These are phyloP conservation scores for Clinocottus analis DNA, from an alignment of 2,113 vertebrate species.

Conservation along the genomic window DNA sequence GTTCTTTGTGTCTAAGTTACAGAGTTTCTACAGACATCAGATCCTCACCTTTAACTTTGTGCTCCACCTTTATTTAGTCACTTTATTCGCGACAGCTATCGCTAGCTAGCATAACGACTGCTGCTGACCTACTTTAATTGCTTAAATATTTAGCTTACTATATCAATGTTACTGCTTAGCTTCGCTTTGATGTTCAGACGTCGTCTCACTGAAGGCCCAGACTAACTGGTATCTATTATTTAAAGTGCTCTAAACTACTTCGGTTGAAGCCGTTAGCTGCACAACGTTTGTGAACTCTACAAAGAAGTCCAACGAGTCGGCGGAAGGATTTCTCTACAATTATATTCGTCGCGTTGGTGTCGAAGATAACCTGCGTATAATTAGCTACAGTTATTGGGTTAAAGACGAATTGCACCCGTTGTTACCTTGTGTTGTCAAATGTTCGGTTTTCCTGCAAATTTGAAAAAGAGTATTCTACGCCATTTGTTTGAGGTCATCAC, in stretches of 20 bases:
- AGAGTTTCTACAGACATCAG: neutral
- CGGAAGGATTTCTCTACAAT: neutral
- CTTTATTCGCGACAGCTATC: neutral
- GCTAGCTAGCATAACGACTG: constrained; percentile 24
- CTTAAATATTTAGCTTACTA: constrained; percentile 3
- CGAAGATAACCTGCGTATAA: too few relatives aligned
- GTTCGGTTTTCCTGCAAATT: constrained; percentile 22
- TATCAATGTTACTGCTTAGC: neutral
- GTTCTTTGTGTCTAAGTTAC: too few relatives aligned
- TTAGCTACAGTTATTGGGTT: accelerated
- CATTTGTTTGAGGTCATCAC: constrained; percentile 57
- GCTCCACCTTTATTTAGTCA: neutral
- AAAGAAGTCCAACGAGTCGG: neutral
- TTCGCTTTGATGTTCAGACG: neutral
- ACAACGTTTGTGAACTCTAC: neutral
- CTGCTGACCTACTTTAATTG: constrained; percentile 45
- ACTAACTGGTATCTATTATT: neutral
- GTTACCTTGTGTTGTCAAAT: constrained; percentile 17
- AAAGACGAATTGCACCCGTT: neutral
- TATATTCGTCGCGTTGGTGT: accelerated
- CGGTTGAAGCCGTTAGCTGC: neutral
- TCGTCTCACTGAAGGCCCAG: accelerated
- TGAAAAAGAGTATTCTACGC: constrained; percentile 19
- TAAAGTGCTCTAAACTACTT: neutral
- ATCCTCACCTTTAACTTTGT: neutral